phyloP scores from a whole-genome alignment of 2,888 invertebrate species.

The Eudasyphora cyanicolor region DNA sequence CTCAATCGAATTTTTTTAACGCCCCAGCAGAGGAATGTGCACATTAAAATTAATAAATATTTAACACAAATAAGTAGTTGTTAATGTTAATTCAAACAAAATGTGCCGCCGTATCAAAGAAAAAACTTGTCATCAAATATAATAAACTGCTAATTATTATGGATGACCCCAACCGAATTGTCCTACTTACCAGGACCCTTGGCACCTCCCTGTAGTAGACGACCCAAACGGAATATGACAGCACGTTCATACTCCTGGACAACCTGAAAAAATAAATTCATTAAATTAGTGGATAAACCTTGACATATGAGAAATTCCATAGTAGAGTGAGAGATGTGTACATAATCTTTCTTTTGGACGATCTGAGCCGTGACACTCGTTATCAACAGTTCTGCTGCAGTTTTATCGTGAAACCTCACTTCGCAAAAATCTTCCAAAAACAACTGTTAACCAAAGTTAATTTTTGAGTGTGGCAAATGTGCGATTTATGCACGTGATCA shows the following conservation, averaged over 20 bases:
- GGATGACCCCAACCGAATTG: not conserved
- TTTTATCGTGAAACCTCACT: no score
- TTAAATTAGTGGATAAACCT: conserved; percentile 27
- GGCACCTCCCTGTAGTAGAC: conserved; percentile 93
- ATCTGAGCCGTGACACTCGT: no score
- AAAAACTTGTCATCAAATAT: not conserved
- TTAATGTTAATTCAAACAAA: conserved; percentile 75
- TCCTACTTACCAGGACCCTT: conserved; percentile 91
- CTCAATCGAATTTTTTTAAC: not conserved
- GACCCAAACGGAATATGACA: conserved; percentile 86
- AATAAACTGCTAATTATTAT: not conserved
- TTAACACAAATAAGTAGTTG: conserved; percentile 81
- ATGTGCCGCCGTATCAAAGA: not conserved
- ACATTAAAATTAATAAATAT: not conserved
- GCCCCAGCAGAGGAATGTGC: not conserved
- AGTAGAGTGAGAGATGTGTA: no score
- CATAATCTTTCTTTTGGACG: no score
- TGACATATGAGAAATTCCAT: conserved; percentile 35
- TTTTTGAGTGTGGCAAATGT: no score
- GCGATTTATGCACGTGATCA: no score
- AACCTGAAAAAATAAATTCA: conserved; percentile 89
- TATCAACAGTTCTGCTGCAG: no score
- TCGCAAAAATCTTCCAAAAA: no score
- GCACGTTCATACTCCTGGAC: conserved; percentile 64
- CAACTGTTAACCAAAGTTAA: no score